Evolutionary conservation across 2,888 invertebrate species (phyloP), one percentile per base, ranked within the genome.

Genomic region (Scelioninae gen. 2): DNA sequence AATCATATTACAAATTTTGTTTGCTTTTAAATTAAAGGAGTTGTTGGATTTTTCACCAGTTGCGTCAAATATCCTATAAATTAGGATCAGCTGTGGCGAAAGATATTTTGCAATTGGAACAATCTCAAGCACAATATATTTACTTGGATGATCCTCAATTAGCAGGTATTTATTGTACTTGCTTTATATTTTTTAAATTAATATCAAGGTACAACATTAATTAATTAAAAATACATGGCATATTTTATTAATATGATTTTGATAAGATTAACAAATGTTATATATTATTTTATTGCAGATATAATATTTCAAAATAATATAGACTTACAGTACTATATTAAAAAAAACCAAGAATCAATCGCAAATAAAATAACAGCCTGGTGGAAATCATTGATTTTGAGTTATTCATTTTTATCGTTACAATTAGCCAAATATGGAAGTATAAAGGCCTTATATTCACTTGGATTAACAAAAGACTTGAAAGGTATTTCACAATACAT

Each of bases 391-490:
- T 85, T 91, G 11, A 90, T 90, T 79, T 89, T 90, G 79, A 90
- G 89, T 4, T 82, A 91, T n/a, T 92, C 92, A 0, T 91, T 91
- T 88, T 88, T 91, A 74, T 85, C 93, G 25, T 81, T 93, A 11
- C 88, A 90, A 84, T 87, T 93, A 60, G 91, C 93, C 28, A 90
- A 90, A 75, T 89, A 88, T 73, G 92, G 92, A n/a, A 88, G 91
- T 6, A 87, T 89, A 50, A 89, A 90, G 79, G 93, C 94, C 0
- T 86, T 93, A 0, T 88, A 90, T 53, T 90, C 90, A 70, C 86
- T 94, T 11, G 90, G 91, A 1, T 88, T 89, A 28, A 89, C 93
- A 76, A 91, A 90, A 81, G 89, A 91, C 80, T 88, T 93, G 11
- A 91, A 91, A 85, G 87, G 87, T 87, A 25, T 25, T 25, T 25